Percentiles rank a stretch among this genome's conserved stretches.
These are phyloP conservation scores for Micropterix aruncella DNA, from an alignment of 2,888 invertebrate genomes.

Conservation along the genomic window DNA sequence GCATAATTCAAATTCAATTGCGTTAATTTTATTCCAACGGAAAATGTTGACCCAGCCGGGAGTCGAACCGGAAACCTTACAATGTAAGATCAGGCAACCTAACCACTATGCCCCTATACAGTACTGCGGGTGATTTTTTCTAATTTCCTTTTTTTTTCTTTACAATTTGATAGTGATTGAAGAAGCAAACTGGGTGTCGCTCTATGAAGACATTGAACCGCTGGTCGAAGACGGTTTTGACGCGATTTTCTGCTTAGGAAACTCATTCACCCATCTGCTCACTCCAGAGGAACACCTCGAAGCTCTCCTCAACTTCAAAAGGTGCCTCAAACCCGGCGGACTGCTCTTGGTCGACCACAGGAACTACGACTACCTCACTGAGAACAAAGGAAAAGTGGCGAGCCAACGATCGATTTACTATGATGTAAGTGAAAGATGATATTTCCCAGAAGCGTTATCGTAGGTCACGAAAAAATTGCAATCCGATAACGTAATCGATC, in stretches of 20 bases:
- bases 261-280: constrained; percentile 33
- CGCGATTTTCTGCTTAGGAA: constrained; percentile 80
- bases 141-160: no score
- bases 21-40: no score
- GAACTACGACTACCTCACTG: neutral
- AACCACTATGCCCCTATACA: no score
- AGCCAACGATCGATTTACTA: neutral
- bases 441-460: no score
- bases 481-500: no score
- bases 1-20: no score
- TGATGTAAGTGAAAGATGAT: neutral
- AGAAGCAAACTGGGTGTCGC: constrained; percentile 80
- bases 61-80: no score
- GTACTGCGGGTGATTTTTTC: no score
- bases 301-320: neutral
- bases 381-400: neutral
- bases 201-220: constrained; percentile 56
- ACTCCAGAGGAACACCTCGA: neutral
- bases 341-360: neutral
- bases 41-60: no score
- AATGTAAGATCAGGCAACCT: no score
- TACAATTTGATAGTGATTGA: constrained; percentile 64
- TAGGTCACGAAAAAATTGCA: no score
- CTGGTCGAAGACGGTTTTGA: constrained; percentile 56
- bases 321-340: neutral